Percentiles rank a stretch among this genome's conserved stretches.
Evolutionary conservation across 2,797 vertebrate species (phyloP).

Genomic region (Morus bassanus): DNA sequence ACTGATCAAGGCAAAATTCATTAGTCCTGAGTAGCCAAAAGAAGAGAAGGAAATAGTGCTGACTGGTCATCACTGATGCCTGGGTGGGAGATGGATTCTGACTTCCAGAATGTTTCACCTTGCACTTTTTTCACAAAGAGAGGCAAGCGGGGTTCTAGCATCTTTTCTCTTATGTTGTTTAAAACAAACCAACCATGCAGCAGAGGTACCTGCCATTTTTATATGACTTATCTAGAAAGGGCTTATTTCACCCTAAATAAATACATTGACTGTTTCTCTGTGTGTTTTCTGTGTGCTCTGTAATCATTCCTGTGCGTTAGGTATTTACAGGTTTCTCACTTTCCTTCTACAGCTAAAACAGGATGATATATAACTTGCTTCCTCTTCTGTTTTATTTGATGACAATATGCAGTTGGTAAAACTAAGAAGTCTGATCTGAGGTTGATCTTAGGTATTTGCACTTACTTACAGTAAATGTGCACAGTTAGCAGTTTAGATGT

Average conservation of each 20-base stretch:
- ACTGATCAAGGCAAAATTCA: slow-evolving; percentile 42
- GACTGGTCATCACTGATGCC: background rate
- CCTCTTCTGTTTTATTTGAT: background rate
- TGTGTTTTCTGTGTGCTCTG: background rate
- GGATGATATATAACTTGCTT: background rate
- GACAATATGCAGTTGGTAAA: background rate
- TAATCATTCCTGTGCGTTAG: background rate
- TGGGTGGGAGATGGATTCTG: background rate
- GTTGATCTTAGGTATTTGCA: background rate
- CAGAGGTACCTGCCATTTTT: background rate
- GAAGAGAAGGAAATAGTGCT: background rate
- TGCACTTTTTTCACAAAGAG: background rate
- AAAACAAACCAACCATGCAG: background rate
- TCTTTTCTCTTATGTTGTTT: background rate
- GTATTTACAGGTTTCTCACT: background rate
- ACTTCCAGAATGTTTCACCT: background rate
- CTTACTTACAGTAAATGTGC: background rate
- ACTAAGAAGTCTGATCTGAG: background rate
- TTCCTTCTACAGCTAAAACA: background rate
- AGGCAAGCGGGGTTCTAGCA: accelerated
- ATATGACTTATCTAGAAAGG: background rate
- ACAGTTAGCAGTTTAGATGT: background rate
- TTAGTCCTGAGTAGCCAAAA: slow-evolving; percentile 9
- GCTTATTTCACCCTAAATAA: background rate
- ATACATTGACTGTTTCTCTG: background rate